Evolutionary conservation across 2,797 vertebrate species (phyloP).

Genomic region (Bradypodion pumilum): DNA sequence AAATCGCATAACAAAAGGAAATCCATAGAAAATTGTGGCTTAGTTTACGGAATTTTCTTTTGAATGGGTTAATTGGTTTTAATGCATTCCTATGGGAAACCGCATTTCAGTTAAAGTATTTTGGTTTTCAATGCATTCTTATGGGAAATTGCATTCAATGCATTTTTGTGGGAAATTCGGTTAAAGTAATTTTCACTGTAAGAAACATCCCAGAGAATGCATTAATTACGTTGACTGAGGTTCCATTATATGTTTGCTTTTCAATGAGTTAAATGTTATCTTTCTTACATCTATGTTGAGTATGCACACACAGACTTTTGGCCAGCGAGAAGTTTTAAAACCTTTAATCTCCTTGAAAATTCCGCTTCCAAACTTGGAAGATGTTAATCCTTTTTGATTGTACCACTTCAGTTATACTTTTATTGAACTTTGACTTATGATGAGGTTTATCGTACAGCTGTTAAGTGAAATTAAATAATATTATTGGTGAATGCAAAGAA

Average conservation of each 20-base stretch:
- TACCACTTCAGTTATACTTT: conserved; percentile 10
- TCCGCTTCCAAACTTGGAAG: conserved; percentile 40
- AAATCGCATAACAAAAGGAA: no score
- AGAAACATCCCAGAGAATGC: no score
- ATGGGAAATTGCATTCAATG: no score
- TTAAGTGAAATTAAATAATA: conserved; percentile 10
- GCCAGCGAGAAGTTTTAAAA: not conserved
- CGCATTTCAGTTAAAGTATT: no score
- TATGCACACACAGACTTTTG: not conserved
- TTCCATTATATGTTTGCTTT: not conserved
- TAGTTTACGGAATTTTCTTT: no score
- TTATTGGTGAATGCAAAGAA: not conserved
- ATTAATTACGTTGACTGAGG: no score
- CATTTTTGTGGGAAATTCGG: no score
- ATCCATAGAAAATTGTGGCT: no score
- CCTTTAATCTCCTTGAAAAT: not conserved
- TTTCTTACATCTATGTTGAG: not conserved
- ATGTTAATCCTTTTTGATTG: conserved; percentile 8
- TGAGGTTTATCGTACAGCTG: not conserved
- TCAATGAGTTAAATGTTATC: conserved; percentile 1
- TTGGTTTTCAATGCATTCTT: no score
- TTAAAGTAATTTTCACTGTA: no score
- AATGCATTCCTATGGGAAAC: no score
- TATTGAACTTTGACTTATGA: conserved; percentile 28
- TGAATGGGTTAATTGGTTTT: no score